Evolutionary conservation across 2,113 vertebrate genomes (phyloP), one percentile per base, ranked within the genome.

Genomic region (Geococcyx californianus): DNA sequence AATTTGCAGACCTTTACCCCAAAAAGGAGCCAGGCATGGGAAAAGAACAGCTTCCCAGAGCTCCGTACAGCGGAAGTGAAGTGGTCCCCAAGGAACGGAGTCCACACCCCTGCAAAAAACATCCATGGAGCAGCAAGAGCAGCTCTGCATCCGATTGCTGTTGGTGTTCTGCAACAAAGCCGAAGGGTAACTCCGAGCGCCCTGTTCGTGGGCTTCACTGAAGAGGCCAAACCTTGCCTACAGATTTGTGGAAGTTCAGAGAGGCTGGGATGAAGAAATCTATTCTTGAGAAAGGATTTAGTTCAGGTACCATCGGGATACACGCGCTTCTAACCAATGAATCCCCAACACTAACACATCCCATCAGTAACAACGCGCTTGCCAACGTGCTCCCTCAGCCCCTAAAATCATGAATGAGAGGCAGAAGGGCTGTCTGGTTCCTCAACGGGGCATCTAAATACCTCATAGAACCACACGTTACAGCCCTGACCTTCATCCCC

Each of bases 1-100:
- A 96, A 97, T 97, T 96, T 96, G 93, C 95, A 97, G 97, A 98
- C 94, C 98, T 98, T 98, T 97, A 96, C 85, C 96, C 97, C 97
- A 98, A 72, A 59, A 55, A 88, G 86, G 93, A 96, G 92, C 24
- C 95, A 97, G 94, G 94, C 96, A 95, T 98, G 97, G 97, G 97
- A 97, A 98, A 87, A 93, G 93, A 87, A 33, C 93, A 91, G 74
- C 90, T 98, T 98, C 96, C 96, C 98, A 97, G 97, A 96, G 91
- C 95, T 96, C 38, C 28, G 3, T 2, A 3, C 28, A 92, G 90
- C 12, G 70, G 97, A 95, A 97, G 92, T 21, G 0, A 52, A 64
- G 73, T 3, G 49, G 33, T 96, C 97, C 97, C 97, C 70, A 23
- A 95, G 97, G 97, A 93, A 9, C 3, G 0, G 55, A 86, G 92